Evolutionary conservation across 2,797 vertebrate species (phyloP), one percentile per base, ranked within the genome.

Genomic region (Jordanella pulchra): DNA sequence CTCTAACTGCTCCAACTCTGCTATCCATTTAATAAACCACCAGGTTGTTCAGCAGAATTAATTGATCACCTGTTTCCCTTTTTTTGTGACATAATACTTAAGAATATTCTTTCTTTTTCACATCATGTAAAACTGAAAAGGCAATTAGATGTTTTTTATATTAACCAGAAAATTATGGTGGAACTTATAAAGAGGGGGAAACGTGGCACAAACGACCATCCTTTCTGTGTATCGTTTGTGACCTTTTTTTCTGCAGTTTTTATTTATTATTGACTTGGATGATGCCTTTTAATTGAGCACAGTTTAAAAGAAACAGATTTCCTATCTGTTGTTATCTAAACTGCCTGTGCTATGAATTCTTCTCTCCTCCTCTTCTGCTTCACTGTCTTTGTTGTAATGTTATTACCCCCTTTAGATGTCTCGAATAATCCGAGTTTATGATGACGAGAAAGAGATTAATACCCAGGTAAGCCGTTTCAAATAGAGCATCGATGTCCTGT

Each of bases 361-460:
- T 95, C 96, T 92, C 87, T 88, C 72, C 80, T 89, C 89, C 86
- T 76, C 75, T 89, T 84, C 90, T 92, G 89, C 92, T 93, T 93
- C 96, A 97, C 89, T 93, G 87, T 96, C 86, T 93, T 95, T 97
- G 97, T 96, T 97, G 95, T 97, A 96, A 96, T 96, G 94, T 97
- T 89, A 92, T 94, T 91, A 80, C 97, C 96, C 93, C 91, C 97
- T 96, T 99, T 98, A 99, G 98, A 99, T 99, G 97, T 98, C 97
- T 97, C 98, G 97, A 97, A 98, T 99, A 98, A 98, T 99, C 98
- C 97, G 98, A 96, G 98, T 99, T 96, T 99, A 99, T 99, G 98
- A 98, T 98, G 98, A 99, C 95, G 97, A 98, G 97, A 98, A 97
- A 97, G 96, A 97, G 94, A 98, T 97, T 99, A 99, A 99, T 97